Evolutionary conservation across 2,113 vertebrate species (phyloP), one percentile per base, ranked within the genome.

Genomic region (Centropus unirufus): DNA sequence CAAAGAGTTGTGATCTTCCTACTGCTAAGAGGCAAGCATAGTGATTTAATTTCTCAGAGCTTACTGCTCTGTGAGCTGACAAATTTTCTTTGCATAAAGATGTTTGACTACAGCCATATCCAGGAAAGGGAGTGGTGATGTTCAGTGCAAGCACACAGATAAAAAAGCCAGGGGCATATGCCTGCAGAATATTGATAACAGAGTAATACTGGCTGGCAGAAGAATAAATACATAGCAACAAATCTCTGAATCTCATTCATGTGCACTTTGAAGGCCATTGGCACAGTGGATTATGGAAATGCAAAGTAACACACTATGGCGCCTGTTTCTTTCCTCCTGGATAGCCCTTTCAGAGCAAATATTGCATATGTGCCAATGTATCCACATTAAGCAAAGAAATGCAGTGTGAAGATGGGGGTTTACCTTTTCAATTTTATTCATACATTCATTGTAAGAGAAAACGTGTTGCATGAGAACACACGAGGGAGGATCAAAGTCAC

Each of bases 171-270:
- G 87, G 78, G 34, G 78, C 64, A 89, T 47, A 40, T 0, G 12
- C 32, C 76, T 92, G 90, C 64, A 77, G 88, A 92, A 75, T 83
- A 85, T 34, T 86, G 93, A 92, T 87, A 94, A 80, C 24, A 87
- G 83, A 74, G 55, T 89, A 81, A 81, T 44, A 32, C 24, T 58
- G 10, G 12, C 2, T 85, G 63, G 14, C 39, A 86, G 52, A 61
- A 61, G 16, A 68, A 22, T 26, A 42, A 61, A 66, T 12, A 13
- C 17, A 4, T 51, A 80, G 40, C 72, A 88, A 19, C 46, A 75
- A 54, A 96, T 80, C 70, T 83, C 57, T 85, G 61, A 62, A 82
- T 91, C 79, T 76, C 52, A 57, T 76, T 90, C 73, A 63, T 10
- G 18, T 19, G n/a, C 19, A 78, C 77, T 86, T 87, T 69, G 68